Base-by-base conservation (phyloP, 92 coral and sea anemone species). In the Montipora capitata region DNA sequence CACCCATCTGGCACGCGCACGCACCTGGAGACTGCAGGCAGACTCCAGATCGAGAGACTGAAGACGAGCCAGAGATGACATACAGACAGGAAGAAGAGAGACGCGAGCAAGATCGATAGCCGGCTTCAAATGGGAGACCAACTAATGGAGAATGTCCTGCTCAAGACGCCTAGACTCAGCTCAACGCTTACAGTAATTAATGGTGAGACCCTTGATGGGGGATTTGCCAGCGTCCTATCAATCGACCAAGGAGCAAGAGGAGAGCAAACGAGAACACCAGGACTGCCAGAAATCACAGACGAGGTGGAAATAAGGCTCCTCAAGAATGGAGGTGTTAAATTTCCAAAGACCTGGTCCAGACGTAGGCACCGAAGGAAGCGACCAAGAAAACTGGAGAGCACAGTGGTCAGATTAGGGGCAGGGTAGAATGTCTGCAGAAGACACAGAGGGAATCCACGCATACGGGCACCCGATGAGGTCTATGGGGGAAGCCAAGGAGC, bases 341-440 rank as follows among this genome's bases (percentile, higher is more conserved):
- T 91, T 91, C 94, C 94, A 87, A 2, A 11, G 38, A 12, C 91
- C 85, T 0, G 86, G 77, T 0, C 94, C 94, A 43, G 74, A 64
- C 3, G 85, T 5, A 13, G 43, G 10, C 4, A 27, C 4, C 2
- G 41, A 54, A 2, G 91, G 81, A 3, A 86, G 15, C 20, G 59
- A 72, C 2, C 72, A 40, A 27, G 68, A 52, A 2, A 81, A 52
- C 15, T 3, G 17, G 2, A 91, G 52, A 35, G 77, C 76, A 7
- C 39, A 51, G 41, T 91, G 94, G 16, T 86, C 94, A 2, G 94
- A 91, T 1, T 65, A 79, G 40, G 82, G 82, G 35, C 57, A 80
- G 39, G 94, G 88, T 0, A 65, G 10, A 10, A 91, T 74, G 0
- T 14, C 78, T 20, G 65, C 49, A 39, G 64, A 10, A 0, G 76